Percentiles rank a stretch among this genome's conserved stretches.
Evolutionary conservation across 1,140 invertebrate genomes (phyloP).

Genomic region (Drosophila nannoptera): DNA sequence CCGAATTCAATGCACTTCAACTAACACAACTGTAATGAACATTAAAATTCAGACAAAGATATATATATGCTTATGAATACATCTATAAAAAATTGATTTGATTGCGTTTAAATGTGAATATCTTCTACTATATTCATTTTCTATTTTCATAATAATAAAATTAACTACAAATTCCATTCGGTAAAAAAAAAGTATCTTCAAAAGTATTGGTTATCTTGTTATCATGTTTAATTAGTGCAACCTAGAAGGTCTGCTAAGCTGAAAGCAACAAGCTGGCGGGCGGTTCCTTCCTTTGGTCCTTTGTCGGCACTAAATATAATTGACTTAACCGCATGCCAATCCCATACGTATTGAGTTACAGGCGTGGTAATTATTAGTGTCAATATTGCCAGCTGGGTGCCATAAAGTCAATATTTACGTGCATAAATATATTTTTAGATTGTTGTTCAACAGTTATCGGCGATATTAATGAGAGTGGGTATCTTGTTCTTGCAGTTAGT

Average conservation of each 20-base stretch:
- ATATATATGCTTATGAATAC: too few species aligned
- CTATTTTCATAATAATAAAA: too few species aligned
- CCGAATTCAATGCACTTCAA: too few species aligned
- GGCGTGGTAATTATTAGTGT: constrained; percentile 28
- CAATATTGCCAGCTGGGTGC: constrained; percentile 10
- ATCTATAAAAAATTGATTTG: too few species aligned
- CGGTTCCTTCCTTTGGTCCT: not conserved
- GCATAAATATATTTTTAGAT: not conserved
- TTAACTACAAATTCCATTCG: too few species aligned
- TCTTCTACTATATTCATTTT: too few species aligned
- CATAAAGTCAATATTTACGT: constrained; percentile 49
- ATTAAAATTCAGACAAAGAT: too few species aligned
- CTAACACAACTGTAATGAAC: too few species aligned
- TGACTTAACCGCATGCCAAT: constrained; percentile 24
- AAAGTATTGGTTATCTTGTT: too few species aligned
- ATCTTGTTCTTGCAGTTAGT: constrained; percentile 21
- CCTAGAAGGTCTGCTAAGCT: not conserved
- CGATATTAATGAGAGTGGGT: not conserved
- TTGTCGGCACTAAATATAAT: constrained; percentile 1
- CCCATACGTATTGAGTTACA: constrained; percentile 31
- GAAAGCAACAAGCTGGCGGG: not conserved
- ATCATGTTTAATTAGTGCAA: not conserved
- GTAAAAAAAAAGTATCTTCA: too few species aligned
- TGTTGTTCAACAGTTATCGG: not conserved
- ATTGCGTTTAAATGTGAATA: too few species aligned